Base-by-base conservation (phyloP, 2,888 invertebrate species). In the Anagyrus pseudococci region DNA sequence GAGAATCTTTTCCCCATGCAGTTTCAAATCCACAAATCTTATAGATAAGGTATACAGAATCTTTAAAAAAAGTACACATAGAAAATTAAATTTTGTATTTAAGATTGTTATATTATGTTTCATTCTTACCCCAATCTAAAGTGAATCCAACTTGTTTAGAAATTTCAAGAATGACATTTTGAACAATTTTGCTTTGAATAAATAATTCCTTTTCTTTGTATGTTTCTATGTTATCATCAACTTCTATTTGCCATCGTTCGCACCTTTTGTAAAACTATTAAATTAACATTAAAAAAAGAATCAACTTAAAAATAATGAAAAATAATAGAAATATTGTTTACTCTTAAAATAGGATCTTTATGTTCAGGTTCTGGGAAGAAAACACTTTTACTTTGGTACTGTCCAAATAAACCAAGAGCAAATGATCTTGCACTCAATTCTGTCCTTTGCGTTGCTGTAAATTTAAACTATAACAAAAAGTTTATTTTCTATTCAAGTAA, bases 11-110 rank as follows among this genome's bases (percentile, higher is more conserved):
- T 64, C 86, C 83, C 91, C 92, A 92, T n/a, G 94, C 89, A 4
- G 90, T 92, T 82, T 94, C 94, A 80, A 88, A 94, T 0, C 87
- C 88, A 80, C 94, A 94, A 40, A 87, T 86, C 69, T 86, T 85
- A 75, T 90, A 90, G 81, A 94, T 89, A 43, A 88, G 78, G 63
- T 84, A 80, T 54, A 87, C 84, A 68, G 85, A 85, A 58, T 84
- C 89, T 88, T 80, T n/a, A n/a, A n/a, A n/a, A n/a, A 64, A 80
- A 73, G 73, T 33, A 58, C 33, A 41, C 4, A 43, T 37, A n/a
- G 23, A n/a, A 26, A 48, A 40, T 44, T 22, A 23, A 25, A 46
- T 43, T 25, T 26, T 19, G 41, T n/a, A n/a, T 41, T 20, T 37
- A 25, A 7, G 19, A 23, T 2, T n/a, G n/a, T n/a, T n/a, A n/a